These are phyloP conservation scores for Heterohyrax brucei DNA, from an alignment of 2,797 vertebrate genomes.

Conservation along the genomic window DNA sequence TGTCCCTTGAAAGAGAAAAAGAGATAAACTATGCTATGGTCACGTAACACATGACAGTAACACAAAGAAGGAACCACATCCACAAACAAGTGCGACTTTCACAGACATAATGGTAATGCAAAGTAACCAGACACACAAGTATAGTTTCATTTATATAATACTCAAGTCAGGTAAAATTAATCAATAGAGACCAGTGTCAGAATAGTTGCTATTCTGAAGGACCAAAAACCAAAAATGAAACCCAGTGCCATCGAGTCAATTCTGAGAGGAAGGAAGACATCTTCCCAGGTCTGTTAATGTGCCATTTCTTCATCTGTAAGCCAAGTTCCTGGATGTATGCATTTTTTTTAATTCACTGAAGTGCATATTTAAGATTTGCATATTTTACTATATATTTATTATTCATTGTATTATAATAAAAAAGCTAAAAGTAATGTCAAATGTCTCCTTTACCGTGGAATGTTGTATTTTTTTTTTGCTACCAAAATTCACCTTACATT, in stretches of 20 bases:
- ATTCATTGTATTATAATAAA: constrained; percentile 76
- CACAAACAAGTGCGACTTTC: background rate
- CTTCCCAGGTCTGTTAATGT: constrained; percentile 59
- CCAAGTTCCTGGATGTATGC: constrained; percentile 60
- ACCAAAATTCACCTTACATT: constrained; percentile 16
- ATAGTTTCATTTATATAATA: constrained; percentile 15
- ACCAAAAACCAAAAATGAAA: no score
- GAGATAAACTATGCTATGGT: constrained; percentile 2
- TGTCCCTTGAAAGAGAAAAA: background rate
- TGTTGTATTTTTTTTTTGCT: constrained; percentile 9
- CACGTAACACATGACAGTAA: background rate
- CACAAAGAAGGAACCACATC: background rate
- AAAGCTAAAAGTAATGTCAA: background rate
- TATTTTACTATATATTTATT: constrained; percentile 71
- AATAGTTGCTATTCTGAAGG: constrained; percentile 18
- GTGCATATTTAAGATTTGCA: constrained; percentile 71
- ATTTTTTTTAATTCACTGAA: constrained; percentile 80
- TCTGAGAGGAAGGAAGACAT: constrained; percentile 1
- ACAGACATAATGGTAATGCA: no score
- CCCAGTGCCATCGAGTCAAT: no score
- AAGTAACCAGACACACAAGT: background rate
- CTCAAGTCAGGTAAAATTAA: constrained; percentile 68
- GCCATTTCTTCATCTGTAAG: constrained; percentile 69
- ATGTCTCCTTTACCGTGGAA: background rate
- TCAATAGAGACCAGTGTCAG: constrained; percentile 46